phyloP scores from a whole-genome alignment of 2,797 vertebrate genomes.

The Siniperca obscura region DNA sequence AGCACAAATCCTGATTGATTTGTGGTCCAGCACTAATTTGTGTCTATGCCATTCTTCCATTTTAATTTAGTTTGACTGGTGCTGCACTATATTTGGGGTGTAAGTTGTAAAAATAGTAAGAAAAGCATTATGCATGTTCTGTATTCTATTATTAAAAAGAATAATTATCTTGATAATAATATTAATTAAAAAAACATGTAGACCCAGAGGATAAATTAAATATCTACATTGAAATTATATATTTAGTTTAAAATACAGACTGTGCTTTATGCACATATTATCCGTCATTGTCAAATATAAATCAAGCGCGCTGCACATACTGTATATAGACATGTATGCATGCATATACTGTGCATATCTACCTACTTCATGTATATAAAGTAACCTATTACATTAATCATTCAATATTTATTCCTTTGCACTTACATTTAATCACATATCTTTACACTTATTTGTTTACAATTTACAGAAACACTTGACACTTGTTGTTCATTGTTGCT shows the following conservation, averaged over 20 bases:
- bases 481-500: background rate
- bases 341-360: background rate
- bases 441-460: too few species aligned
- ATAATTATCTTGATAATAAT: background rate
- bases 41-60: background rate
- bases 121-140: background rate
- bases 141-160: background rate
- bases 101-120: background rate
- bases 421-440: background rate
- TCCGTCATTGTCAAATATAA: background rate
- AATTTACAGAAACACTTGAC: background rate
- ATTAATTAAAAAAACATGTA: background rate
- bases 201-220: background rate
- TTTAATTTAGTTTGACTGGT: background rate
- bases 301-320: background rate
- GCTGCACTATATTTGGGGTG: background rate
- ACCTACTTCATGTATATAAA: background rate
- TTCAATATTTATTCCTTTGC: background rate
- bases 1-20: background rate
- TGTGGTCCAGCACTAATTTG: background rate
- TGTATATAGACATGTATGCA: background rate
- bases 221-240: too few species aligned
- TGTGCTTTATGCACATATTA: background rate
- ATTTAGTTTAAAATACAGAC: background rate
- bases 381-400: background rate